phyloP scores from a whole-genome alignment of 2,113 vertebrate species.

The Scophthalmus maximus region DNA sequence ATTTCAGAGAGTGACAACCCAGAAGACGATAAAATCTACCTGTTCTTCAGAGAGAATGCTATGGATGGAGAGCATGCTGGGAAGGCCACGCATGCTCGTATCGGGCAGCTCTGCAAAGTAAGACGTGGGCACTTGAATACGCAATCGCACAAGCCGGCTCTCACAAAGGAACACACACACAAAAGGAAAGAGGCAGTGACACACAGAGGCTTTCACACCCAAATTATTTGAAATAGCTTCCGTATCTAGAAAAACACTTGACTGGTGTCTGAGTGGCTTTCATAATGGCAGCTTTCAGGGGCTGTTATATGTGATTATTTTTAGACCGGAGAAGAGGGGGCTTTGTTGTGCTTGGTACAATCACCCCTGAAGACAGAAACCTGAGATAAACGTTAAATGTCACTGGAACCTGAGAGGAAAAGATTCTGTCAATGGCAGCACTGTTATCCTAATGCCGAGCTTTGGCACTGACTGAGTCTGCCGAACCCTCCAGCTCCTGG shows the following conservation, averaged over 20 bases:
- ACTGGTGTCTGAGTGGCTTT: conserved; percentile 58
- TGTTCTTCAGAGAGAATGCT: conserved; percentile 97
- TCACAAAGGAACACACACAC: conserved; percentile 19
- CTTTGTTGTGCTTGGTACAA: conserved; percentile 62
- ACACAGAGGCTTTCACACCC: not conserved
- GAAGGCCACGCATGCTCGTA: conserved; percentile 95
- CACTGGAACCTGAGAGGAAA: conserved; percentile 69
- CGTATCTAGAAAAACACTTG: conserved; percentile 61
- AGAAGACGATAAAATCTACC: conserved; percentile 97
- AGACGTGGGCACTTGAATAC: conserved; percentile 8
- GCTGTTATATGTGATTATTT: conserved; percentile 71
- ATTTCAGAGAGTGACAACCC: conserved; percentile 98
- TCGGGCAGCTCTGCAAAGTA: conserved; percentile 99
- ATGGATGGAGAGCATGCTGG: conserved; percentile 96
- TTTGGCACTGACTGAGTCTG: conserved; percentile 51
- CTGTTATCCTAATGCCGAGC: conserved; percentile 67
- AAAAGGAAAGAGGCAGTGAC: conserved; percentile 32
- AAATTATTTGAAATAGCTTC: conserved; percentile 46
- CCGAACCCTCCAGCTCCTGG: conserved; percentile 45
- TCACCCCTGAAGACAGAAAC: conserved; percentile 59
- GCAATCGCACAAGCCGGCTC: conserved; percentile 1
- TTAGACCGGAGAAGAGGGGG: conserved; percentile 57
- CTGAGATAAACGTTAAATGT: conserved; percentile 78
- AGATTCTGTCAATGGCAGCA: conserved; percentile 61
- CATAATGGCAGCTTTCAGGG: conserved; percentile 59